Conservation (phyloP, 2,888 invertebrate genomes). For the Anodontia alba region DNA sequence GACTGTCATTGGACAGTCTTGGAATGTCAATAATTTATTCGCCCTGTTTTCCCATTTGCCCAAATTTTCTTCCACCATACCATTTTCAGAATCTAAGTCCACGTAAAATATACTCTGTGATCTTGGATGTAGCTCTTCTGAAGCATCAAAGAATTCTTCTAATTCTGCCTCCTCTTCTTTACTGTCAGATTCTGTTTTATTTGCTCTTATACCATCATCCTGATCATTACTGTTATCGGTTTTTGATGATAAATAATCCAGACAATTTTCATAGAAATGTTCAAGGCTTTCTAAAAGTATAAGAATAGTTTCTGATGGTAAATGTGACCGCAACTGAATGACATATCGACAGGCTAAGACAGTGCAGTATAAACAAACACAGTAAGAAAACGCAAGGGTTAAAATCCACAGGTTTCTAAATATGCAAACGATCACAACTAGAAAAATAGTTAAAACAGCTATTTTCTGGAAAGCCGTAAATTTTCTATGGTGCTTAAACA, state of each 20-base stretch:
- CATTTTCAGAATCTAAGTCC: background rate
- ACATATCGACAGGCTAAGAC: slow-evolving; percentile 28
- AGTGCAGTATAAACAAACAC: slow-evolving; percentile 28
- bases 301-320: slow-evolving; percentile 45
- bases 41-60: background rate
- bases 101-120: slow-evolving; percentile 14
- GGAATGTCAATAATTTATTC: background rate
- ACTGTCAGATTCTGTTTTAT: background rate
- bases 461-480: slow-evolving; percentile 66
- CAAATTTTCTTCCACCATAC: background rate
- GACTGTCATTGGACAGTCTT: background rate
- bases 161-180: background rate
- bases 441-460: slow-evolving; percentile 41
- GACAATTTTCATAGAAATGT: background rate
- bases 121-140: background rate
- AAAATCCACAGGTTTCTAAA: slow-evolving; percentile 41
- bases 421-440: slow-evolving; percentile 51
- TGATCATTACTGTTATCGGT: background rate
- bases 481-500: slow-evolving; percentile 57
- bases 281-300: slow-evolving; percentile 17
- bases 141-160: slow-evolving; percentile 20
- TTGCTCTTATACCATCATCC: too few relatives aligned
- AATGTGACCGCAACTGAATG: background rate
- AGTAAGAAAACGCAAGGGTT: slow-evolving; percentile 29
- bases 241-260: background rate